These are phyloP conservation scores for Gracilinanus agilis DNA, from an alignment of 2,113 vertebrate genomes.

Conservation along the genomic window DNA sequence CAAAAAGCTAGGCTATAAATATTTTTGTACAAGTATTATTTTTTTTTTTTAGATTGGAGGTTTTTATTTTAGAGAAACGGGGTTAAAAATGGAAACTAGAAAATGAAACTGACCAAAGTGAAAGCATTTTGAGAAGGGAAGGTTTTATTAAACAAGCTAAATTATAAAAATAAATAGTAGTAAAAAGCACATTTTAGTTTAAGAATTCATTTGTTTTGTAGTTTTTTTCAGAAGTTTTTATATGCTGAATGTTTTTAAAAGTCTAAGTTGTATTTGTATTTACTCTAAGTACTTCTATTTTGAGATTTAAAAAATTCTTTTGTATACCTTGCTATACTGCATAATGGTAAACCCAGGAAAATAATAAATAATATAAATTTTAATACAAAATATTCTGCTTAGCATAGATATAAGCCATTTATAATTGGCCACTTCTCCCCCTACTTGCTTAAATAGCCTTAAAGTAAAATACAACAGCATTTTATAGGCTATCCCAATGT, in stretches of 20 bases:
- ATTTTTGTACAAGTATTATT: too few species aligned
- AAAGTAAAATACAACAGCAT: slow-evolving; percentile 15
- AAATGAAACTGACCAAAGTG: slow-evolving; percentile 16
- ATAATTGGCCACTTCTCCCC: not conserved
- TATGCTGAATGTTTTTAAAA: slow-evolving; percentile 9
- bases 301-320: not conserved
- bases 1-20: too few species aligned
- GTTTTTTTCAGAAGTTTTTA: not conserved
- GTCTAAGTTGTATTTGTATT: slow-evolving; percentile 34
- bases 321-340: not conserved
- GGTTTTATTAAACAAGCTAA: not conserved
- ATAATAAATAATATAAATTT: slow-evolving; percentile 59
- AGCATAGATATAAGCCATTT: slow-evolving; percentile 40
- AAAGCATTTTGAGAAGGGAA: not conserved
- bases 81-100: slow-evolving; percentile 4
- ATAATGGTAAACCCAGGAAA: not conserved
- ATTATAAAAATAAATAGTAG: not conserved
- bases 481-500: not conserved
- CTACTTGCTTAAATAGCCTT: not conserved
- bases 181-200: not conserved
- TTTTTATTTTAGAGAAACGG: not conserved
- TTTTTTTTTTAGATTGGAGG: not conserved
- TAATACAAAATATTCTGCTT: slow-evolving; percentile 27
- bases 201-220: slow-evolving; percentile 16
- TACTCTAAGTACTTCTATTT: not conserved